Base-by-base conservation (phyloP, 2,113 vertebrate species). In the Actinemys pallida region DNA sequence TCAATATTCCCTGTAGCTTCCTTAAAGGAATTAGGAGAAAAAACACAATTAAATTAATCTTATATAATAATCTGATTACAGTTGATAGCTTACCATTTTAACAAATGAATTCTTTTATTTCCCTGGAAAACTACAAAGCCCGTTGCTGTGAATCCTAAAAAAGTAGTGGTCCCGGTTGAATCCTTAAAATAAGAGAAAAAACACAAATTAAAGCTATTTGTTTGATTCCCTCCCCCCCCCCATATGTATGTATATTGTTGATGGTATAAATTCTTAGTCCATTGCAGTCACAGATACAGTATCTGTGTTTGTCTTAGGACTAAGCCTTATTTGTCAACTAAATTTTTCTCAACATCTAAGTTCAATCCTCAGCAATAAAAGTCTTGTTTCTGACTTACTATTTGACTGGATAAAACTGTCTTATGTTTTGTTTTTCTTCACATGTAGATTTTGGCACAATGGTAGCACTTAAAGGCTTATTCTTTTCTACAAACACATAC, bases 61-160 rank as follows among this genome's bases (percentile, higher is more conserved):
- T 19, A 4, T 24, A 42, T 91, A n/a, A 59, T 54, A 54, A 82
- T 93, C 54, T 95, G 87, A 16, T 53, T 82, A 93, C 93, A 78
- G 5, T 93, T 89, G 27, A 93, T 57, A 12, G 82, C 97, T 98
- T 98, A 99, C 99, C 99, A 99, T 99, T 99, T 99, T 96, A 99
- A 98, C 92, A 99, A 98, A 91, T 99, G 99, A 97, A 99, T 99
- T 97, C 99, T 98, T 98, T 99, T 99, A 98, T 99, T 99, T 97
- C 99, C 99, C 97, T 99, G 99, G 97, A 99, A 99, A 94, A 99
- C 99, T 91, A 99, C 99, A 98, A 99, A 99, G 83, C 99, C 99
- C 81, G 98, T 98, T 93, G 99, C 99, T 83, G 99, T 99, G 97
- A 99, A 99, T 90, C 99, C 99, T 85, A 99, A 98, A 98, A 99